Conservation (phyloP, 2,888 invertebrate genomes). For the Noctua comes region DNA sequence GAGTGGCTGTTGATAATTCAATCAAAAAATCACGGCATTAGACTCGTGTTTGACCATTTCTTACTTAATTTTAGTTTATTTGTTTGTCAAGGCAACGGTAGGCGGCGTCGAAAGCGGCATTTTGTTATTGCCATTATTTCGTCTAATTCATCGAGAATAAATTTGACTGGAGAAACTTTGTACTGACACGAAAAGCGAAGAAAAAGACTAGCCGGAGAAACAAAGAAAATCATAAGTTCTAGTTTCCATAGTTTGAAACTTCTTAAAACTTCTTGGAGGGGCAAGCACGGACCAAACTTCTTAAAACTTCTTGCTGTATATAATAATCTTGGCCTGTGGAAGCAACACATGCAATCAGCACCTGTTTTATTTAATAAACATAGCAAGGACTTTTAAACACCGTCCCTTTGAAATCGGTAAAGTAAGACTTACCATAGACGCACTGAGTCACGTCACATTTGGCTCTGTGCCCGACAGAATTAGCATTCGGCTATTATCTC, state of each 20-base stretch:
- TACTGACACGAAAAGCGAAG: not conserved
- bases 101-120: not conserved
- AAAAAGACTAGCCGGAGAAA: not conserved
- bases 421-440: slow-evolving; percentile 4
- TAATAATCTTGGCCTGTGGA: not conserved
- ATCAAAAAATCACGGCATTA: not conserved
- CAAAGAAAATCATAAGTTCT: not conserved
- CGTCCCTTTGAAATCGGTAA: not conserved
- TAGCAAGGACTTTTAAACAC: not conserved
- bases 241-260: not conserved
- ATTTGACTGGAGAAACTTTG: not conserved
- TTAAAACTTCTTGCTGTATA: not conserved
- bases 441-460: slow-evolving; percentile 19
- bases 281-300: not conserved
- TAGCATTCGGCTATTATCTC: slow-evolving; percentile 44
- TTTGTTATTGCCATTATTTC: not conserved
- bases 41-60: not conserved
- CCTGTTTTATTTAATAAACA: not conserved
- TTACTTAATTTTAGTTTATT: not conserved
- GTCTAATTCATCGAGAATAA: not conserved
- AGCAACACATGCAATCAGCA: not conserved
- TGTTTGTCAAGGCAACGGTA: not conserved
- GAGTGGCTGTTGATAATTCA: not conserved
- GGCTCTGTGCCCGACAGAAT: slow-evolving; percentile 45
- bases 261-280: not conserved